Conservation (phyloP, 2,888 invertebrate genomes). For the Chrysina gloriosa region DNA sequence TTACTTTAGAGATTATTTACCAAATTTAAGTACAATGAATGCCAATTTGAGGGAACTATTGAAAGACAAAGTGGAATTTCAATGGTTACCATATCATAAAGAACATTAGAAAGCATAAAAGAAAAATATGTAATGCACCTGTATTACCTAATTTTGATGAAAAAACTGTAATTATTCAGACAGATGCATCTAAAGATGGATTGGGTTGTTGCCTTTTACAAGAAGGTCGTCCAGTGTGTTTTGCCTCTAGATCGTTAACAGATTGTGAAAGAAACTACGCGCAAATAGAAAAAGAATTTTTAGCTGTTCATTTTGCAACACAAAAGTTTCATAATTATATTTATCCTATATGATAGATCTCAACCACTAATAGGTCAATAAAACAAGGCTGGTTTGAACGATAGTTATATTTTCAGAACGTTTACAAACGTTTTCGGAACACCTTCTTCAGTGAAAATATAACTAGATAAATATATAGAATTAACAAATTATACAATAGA, state of each 20-base stretch:
- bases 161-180: conserved; percentile 42
- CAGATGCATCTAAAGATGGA: conserved; percentile 51
- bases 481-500: too few relatives aligned
- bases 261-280: conserved; percentile 50
- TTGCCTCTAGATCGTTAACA: conserved; percentile 50
- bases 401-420: too few relatives aligned
- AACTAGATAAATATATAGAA: too few relatives aligned
- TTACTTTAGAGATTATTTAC: conserved; percentile 49
- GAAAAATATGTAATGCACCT: conserved; percentile 5
- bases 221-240: conserved; percentile 50
- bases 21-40: conserved; percentile 18
- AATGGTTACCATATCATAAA: conserved; percentile 18
- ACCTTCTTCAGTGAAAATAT: too few relatives aligned
- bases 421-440: too few relatives aligned
- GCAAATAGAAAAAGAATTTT: conserved; percentile 53
- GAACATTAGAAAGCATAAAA: conserved; percentile 7
- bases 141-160: conserved; percentile 10
- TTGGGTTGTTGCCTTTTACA: conserved; percentile 50
- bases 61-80: conserved; percentile 2
- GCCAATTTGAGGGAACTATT: conserved; percentile 1
- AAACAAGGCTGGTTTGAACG: too few relatives aligned
- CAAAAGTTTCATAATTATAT: conserved; percentile 15
- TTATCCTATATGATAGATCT: too few relatives aligned
- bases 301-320: conserved; percentile 46
- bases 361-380: too few relatives aligned